Base-by-base conservation (phyloP, 1,140 invertebrate genomes). In the Solenopsis invicta region DNA sequence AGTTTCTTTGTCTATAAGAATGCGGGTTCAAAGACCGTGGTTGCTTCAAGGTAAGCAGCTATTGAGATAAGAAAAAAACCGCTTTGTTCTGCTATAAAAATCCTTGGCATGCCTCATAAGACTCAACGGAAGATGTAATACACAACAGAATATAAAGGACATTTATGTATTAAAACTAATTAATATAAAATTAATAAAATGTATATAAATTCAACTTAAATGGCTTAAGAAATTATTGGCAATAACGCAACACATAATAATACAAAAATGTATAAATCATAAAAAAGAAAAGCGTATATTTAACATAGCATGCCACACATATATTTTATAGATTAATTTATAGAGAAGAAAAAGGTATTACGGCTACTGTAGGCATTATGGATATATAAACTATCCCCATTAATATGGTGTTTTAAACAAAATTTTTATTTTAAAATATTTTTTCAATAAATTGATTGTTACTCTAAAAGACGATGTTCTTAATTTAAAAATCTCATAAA, bases 11-110 rank as follows among this genome's bases (percentile, higher is more conserved):
- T 72, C 74, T 80, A 71, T 90, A 91, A 94, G 92, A 94, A 94
- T 92, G 88, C 75, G 88, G 90, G 94, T 93, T 95, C 91, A 92
- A 91, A 90, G 93, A 94, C 92, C 93, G 85, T 59, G 87, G 85
- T 66, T 77, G 91, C 89, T 21, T 94, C 94, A 95, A 95, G 94
- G 94, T 88, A 80, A 94, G 69, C 94, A 84, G 87, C 90, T 91
- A 90, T 88, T 74, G 67, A 85, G 76, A 71, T 29, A 75, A 85
- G 81, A 81, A 69, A 80, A 75, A 71, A 72, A 4, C 54, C 45
- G 54, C 18, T 29, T 56, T 50, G 13, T 50, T 4, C 4, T 54
- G 64, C 41, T 13, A 69, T 45, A 3, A 81, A 59, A 45, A 54
- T 1, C 5, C 48, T 67, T 54, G 8, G 4, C 50, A 56, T 48